These are phyloP conservation scores for Lineus longissimus DNA, from an alignment of 1,140 invertebrate genomes.

Conservation along the genomic window DNA sequence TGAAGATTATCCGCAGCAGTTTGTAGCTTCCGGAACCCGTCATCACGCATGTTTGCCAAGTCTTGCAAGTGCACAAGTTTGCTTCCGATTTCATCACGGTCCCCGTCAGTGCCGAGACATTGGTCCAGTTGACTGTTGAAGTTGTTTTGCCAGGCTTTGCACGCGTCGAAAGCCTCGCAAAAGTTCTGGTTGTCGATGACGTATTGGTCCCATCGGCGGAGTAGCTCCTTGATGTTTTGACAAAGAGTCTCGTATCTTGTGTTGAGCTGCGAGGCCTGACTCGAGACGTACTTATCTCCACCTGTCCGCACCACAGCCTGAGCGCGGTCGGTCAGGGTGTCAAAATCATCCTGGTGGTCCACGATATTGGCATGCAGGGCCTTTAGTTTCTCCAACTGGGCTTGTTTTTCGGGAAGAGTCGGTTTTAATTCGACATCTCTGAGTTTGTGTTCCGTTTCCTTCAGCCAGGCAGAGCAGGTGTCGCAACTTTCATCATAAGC, in stretches of 20 bases:
- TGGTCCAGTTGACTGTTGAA: constrained; percentile 79
- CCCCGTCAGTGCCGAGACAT: constrained; percentile 57
- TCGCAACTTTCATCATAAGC: constrained; percentile 87
- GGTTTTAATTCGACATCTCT: constrained; percentile 85
- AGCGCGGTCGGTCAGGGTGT: constrained; percentile 83
- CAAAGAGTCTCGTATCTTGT: constrained; percentile 86
- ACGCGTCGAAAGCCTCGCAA: constrained; percentile 73
- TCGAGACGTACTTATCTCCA: constrained; percentile 51
- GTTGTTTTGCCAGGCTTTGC: constrained; percentile 77
- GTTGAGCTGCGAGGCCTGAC: constrained; percentile 77
- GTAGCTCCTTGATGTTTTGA: constrained; percentile 85
- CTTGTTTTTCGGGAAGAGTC: constrained; percentile 76
- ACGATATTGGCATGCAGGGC: constrained; percentile 31
- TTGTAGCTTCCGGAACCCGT: constrained; percentile 83
- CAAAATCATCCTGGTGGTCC: constrained; percentile 83
- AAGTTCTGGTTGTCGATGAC: constrained; percentile 86
- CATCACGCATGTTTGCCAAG: constrained; percentile 62
- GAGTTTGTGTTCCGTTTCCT: constrained; percentile 80
- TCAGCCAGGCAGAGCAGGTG: constrained; percentile 79
- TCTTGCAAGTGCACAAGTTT: constrained; percentile 33
- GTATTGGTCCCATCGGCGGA: constrained; percentile 86
- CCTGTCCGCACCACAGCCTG: constrained; percentile 60
- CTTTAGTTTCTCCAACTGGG: constrained; percentile 73
- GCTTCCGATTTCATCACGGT: constrained; percentile 35
- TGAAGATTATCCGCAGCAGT: constrained; percentile 83